A percentile compares a stretch with the other conserved stretches of the same genome.
These are phyloP conservation scores for Spea bombifrons DNA, from an alignment of 2,113 vertebrate genomes.

Conservation along the genomic window DNA sequence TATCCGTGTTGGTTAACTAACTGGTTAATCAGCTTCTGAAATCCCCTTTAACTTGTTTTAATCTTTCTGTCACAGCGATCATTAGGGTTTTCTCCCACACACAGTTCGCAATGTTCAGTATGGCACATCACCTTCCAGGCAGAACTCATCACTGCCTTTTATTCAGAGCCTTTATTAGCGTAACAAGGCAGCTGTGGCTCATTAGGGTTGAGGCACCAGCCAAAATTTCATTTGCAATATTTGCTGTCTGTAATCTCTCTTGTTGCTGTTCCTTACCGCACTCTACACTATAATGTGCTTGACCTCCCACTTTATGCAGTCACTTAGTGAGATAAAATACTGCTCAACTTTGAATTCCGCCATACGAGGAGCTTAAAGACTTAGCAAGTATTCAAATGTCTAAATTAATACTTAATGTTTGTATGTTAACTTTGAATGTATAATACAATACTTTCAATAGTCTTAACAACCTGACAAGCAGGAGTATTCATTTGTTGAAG, in stretches of 20 bases:
- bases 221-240: constrained; percentile 19
- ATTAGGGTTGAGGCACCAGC: constrained; percentile 29
- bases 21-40: not conserved
- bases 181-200: constrained; percentile 31
- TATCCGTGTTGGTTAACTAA: not conserved
- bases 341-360: too few species aligned
- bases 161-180: constrained; percentile 34
- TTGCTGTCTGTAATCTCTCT: not conserved
- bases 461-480: too few species aligned
- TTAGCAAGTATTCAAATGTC: too few species aligned
- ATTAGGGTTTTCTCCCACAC: constrained; percentile 22
- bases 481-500: too few species aligned
- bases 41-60: constrained; percentile 1
- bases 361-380: too few species aligned
- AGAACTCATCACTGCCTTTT: constrained; percentile 34
- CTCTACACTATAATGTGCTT: too few species aligned
- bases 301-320: too few species aligned
- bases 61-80: not conserved
- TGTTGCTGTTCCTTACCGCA: too few species aligned
- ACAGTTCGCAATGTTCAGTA: constrained; percentile 12
- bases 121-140: constrained; percentile 36
- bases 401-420: too few species aligned
- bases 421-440: too few species aligned
- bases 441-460: too few species aligned
- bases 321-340: too few species aligned